Conservation (phyloP, 2,797 vertebrate species). For the Meda fulgida region DNA sequence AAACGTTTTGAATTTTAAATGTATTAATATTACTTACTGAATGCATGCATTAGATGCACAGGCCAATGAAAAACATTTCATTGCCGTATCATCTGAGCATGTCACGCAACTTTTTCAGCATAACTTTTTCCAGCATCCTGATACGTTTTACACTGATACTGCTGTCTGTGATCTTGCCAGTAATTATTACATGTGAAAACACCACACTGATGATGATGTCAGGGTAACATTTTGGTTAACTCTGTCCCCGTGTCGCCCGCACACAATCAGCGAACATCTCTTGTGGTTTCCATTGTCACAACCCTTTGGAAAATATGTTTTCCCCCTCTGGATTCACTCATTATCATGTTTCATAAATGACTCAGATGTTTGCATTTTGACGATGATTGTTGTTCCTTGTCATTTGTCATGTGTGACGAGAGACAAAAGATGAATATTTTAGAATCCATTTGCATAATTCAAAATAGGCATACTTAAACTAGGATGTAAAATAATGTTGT, state of each 20-base stretch:
- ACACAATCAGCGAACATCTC: conserved; percentile 29
- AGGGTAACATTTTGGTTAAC: background rate
- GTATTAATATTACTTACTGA: background rate
- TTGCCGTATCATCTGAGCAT: background rate
- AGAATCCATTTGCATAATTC: conserved; percentile 56
- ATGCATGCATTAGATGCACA: background rate
- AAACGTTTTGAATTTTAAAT: background rate
- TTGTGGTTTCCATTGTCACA: conserved; percentile 20
- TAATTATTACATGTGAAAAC: background rate
- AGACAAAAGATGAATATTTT: conserved; percentile 56
- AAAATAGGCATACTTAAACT: conserved; percentile 55
- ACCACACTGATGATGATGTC: conserved; percentile 30
- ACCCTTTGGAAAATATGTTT: conserved; percentile 38
- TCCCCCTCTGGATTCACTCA: conserved; percentile 37
- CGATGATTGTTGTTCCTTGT: conserved; percentile 47
- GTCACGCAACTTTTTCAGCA: background rate
- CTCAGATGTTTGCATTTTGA: conserved; percentile 54
- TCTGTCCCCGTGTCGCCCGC: background rate
- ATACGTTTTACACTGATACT: background rate
- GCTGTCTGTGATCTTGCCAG: background rate
- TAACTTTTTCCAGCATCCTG: background rate
- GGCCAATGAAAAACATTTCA: background rate
- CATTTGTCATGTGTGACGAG: conserved; percentile 50
- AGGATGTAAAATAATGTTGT: conserved; percentile 48
- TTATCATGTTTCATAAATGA: conserved; percentile 50